phyloP scores from a whole-genome alignment of 2,797 vertebrate species.

The Brotula barbata region DNA sequence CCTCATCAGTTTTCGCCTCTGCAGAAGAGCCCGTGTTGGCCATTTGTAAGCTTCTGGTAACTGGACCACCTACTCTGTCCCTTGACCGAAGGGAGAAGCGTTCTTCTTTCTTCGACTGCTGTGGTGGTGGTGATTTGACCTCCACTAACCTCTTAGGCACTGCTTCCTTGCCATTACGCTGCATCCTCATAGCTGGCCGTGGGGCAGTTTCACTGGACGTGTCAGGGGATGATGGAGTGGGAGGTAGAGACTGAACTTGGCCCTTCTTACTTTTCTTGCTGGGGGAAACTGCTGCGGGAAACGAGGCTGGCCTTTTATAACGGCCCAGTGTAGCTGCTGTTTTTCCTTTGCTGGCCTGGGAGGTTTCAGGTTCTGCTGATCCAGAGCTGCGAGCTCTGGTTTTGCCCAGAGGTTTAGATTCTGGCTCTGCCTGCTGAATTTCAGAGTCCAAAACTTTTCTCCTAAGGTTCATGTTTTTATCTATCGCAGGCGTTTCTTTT shows the following conservation, averaged over 20 bases:
- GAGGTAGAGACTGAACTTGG: slow-evolving; percentile 61
- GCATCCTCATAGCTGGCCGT: slow-evolving; percentile 80
- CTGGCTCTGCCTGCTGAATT: slow-evolving; percentile 78
- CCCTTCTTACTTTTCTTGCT: slow-evolving; percentile 80
- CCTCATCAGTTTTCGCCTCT: slow-evolving; percentile 85
- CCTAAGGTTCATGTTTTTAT: slow-evolving; percentile 80
- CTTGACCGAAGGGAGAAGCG: slow-evolving; percentile 84
- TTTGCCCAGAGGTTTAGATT: slow-evolving; percentile 85
- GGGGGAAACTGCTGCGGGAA: slow-evolving; percentile 52
- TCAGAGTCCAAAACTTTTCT: slow-evolving; percentile 84
- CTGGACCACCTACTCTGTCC: slow-evolving; percentile 87
- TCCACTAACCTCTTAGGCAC: slow-evolving; percentile 80
- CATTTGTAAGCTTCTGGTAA: slow-evolving; percentile 93
- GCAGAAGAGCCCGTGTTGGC: slow-evolving; percentile 75
- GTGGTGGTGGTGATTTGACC: slow-evolving; percentile 71
- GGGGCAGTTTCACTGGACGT: slow-evolving; percentile 71
- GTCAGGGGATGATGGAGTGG: slow-evolving; percentile 65
- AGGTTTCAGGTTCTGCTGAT: slow-evolving; percentile 64
- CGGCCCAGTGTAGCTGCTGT: slow-evolving; percentile 62
- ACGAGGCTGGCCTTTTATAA: slow-evolving; percentile 70
- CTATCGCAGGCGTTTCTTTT: slow-evolving; percentile 69
- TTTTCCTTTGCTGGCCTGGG: slow-evolving; percentile 75
- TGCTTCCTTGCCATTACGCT: slow-evolving; percentile 74
- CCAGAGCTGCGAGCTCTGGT: slow-evolving; percentile 88
- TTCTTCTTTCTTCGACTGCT: slow-evolving; percentile 84